Evolutionary conservation across 2,888 invertebrate genomes (phyloP).

Genomic region (Rhingia campestris): DNA sequence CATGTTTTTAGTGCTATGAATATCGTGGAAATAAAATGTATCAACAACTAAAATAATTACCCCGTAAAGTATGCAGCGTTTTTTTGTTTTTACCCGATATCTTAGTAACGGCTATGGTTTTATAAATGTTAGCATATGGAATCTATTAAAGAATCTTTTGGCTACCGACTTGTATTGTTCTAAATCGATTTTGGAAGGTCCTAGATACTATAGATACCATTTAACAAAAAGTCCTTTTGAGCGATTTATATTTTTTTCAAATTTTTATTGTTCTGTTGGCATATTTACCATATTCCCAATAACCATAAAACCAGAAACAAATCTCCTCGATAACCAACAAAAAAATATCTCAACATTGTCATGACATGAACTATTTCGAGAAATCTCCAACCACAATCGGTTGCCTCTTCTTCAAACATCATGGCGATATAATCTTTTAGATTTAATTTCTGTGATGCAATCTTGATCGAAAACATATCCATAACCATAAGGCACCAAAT

Average conservation of each 20-base stretch:
- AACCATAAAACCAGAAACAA: too few species aligned
- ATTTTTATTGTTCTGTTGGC: not conserved
- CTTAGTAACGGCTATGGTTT: too few species aligned
- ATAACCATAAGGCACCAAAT: constrained; percentile 32
- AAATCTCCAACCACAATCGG: constrained; percentile 13
- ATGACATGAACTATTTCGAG: not conserved
- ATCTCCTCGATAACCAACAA: not conserved
- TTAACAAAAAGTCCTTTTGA: too few species aligned
- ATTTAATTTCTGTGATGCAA: constrained; percentile 58
- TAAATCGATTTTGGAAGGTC: too few species aligned
- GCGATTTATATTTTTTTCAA: too few species aligned
- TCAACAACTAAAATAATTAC: too few species aligned
- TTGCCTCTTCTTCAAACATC: not conserved
- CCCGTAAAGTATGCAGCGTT: too few species aligned
- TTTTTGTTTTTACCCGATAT: too few species aligned
- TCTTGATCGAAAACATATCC: constrained; percentile 6
- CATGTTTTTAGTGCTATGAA: too few species aligned
- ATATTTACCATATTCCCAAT: too few species aligned
- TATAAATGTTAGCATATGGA: not conserved
- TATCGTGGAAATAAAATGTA: too few species aligned
- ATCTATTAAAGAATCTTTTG: not conserved
- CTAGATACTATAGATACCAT: too few species aligned
- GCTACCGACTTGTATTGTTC: not conserved
- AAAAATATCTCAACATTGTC: not conserved
- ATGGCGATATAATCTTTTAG: constrained; percentile 25